Evolutionary conservation across 2,113 vertebrate genomes (phyloP).

Genomic region (Phycodurus eques): DNA sequence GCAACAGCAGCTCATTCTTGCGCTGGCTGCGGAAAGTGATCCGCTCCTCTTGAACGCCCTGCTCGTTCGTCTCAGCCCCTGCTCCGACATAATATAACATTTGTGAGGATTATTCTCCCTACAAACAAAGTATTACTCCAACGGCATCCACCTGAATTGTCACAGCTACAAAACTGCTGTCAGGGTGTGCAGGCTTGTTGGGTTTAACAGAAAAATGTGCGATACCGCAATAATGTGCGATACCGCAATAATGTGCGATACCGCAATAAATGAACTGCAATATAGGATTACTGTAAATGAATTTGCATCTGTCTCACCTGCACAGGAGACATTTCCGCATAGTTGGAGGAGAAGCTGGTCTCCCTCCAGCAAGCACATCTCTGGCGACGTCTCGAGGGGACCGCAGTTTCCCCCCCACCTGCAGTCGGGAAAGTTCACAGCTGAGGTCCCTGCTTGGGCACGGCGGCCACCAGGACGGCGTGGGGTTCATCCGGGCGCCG

Average conservation of each 20-base stretch:
- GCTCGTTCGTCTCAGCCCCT: constrained; percentile 8
- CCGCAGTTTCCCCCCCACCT: constrained; percentile 64
- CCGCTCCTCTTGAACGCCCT: constrained; percentile 20
- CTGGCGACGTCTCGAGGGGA: constrained; percentile 70
- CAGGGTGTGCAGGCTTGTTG: no score
- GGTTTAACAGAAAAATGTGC: no score
- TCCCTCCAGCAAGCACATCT: constrained; percentile 80
- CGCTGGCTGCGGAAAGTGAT: constrained; percentile 84
- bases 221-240: no score
- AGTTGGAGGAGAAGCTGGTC: constrained; percentile 82
- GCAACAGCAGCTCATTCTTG: constrained; percentile 70
- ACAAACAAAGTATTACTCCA: background rate
- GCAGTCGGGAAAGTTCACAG: constrained; percentile 69
- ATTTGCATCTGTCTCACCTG: constrained; percentile 56
- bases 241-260: no score
- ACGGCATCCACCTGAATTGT: no score
- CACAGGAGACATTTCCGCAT: constrained; percentile 82
- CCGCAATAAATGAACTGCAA: no score
- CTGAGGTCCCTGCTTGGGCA: constrained; percentile 75
- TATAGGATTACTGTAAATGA: background rate
- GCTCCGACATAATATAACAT: background rate
- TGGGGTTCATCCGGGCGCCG: constrained; percentile 66
- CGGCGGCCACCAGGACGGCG: constrained; percentile 59
- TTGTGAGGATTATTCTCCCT: background rate
- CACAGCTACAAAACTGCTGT: no score